phyloP scores from a whole-genome alignment of 2,113 vertebrate species.

The Brachyhypopomus gauderio region DNA sequence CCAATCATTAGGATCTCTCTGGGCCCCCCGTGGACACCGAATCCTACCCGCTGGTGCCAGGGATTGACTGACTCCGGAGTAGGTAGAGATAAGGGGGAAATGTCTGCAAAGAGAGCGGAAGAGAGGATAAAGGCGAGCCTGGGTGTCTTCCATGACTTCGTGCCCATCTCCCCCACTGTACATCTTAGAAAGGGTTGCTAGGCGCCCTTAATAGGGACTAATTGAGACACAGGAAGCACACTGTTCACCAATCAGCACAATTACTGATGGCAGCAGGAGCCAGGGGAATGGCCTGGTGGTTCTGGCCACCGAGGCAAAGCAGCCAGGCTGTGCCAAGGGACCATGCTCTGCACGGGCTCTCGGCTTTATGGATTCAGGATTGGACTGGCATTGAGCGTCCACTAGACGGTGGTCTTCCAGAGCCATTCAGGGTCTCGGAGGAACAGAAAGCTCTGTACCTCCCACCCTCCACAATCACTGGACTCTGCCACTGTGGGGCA shows the following conservation, averaged over 20 bases:
- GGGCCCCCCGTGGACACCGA: conserved; percentile 40
- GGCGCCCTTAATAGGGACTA: conserved; percentile 62
- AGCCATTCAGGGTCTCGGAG: not conserved
- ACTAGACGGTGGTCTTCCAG: conserved; percentile 43
- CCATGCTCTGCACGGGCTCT: conserved; percentile 45
- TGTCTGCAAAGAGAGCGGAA: not conserved
- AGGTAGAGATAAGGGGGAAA: conserved; percentile 2
- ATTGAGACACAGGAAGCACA: conserved; percentile 54
- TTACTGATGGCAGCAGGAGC: conserved; percentile 53
- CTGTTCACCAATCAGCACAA: conserved; percentile 60
- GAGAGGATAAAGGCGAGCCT: not conserved
- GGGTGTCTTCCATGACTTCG: conserved; percentile 16
- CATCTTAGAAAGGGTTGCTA: conserved; percentile 62
- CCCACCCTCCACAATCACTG: conserved; percentile 28
- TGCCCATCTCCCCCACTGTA: conserved; percentile 23
- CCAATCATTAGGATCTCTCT: conserved; percentile 41
- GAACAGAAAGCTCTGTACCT: not conserved
- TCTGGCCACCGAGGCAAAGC: conserved; percentile 2
- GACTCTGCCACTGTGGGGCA: conserved; percentile 23
- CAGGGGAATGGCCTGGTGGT: conserved; percentile 31
- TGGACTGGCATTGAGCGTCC: conserved; percentile 52
- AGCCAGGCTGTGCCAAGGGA: conserved; percentile 35
- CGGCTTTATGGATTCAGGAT: conserved; percentile 58
- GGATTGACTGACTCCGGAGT: conserved; percentile 44
- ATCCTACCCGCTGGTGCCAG: conserved; percentile 42